Percentiles rank a stretch among this genome's conserved stretches.
These are phyloP conservation scores for Diarsia dahlii DNA, from an alignment of 2,888 invertebrate species.

Conservation along the genomic window DNA sequence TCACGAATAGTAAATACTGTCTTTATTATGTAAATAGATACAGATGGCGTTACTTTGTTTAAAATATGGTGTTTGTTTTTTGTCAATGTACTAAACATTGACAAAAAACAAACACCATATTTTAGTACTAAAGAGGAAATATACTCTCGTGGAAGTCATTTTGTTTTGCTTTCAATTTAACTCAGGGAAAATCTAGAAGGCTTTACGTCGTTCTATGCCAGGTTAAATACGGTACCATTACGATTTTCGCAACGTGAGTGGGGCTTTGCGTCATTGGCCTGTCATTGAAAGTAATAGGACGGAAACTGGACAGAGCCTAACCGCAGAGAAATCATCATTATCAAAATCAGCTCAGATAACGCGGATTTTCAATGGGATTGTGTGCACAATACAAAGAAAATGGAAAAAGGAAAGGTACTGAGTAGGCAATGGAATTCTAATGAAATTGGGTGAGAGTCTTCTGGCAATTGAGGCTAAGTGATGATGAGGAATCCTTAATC, in stretches of 20 bases:
- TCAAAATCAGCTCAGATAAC: background rate
- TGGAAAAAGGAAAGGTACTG: background rate
- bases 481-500: background rate
- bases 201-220: background rate
- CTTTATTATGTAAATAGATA: constrained; percentile 49
- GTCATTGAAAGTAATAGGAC: constrained; percentile 10
- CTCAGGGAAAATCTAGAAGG: background rate
- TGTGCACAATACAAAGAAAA: background rate
- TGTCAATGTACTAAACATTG: no score
- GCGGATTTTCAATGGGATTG: background rate
- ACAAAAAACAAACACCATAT: no score
- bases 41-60: constrained; percentile 25
- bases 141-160: no score
- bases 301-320: background rate
- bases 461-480: background rate
- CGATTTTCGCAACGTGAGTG: background rate
- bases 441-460: background rate
- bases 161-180: constrained; percentile 14
- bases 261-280: constrained; percentile 12
- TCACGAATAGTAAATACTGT: constrained; percentile 34
- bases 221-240: background rate
- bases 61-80: constrained; percentile 11
- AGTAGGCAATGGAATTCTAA: background rate
- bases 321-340: constrained; percentile 17
- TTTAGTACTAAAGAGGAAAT: background rate